Evolutionary conservation across 2,113 vertebrate genomes (phyloP).

Genomic region (Podocnemis expansa): DNA sequence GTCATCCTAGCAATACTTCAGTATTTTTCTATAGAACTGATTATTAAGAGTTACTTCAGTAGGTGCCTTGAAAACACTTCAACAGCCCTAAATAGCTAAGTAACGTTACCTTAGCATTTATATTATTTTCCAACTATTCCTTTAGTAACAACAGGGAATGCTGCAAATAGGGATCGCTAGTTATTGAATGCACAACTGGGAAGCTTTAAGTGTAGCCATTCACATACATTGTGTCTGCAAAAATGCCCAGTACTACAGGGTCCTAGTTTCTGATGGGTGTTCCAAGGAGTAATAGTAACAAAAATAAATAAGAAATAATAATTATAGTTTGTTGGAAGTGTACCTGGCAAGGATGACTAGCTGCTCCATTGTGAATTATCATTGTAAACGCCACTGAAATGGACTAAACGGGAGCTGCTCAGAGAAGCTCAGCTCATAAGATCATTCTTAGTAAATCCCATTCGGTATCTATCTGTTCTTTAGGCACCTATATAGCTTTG

Average conservation of each 20-base stretch:
- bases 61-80: constrained; percentile 22
- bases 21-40: constrained; percentile 1
- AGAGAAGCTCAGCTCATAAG: neutral
- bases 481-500: neutral
- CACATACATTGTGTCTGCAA: neutral
- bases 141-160: neutral
- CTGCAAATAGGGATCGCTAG: constrained; percentile 14
- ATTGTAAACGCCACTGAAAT: neutral
- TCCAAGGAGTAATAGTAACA: neutral
- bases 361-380: neutral
- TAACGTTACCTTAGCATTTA: neutral
- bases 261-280: neutral
- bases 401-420: neutral
- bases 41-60: neutral
- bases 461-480: neutral
- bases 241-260: neutral
- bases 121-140: neutral
- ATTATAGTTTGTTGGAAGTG: neutral
- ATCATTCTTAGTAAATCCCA: neutral
- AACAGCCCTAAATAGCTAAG: neutral
- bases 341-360: neutral
- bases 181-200: constrained; percentile 6
- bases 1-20: neutral
- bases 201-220: constrained; percentile 15
- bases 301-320: neutral